Evolutionary conservation across 1,140 invertebrate species (phyloP), one percentile per base, ranked within the genome.

Genomic region (Heliconius melpomene): DNA sequence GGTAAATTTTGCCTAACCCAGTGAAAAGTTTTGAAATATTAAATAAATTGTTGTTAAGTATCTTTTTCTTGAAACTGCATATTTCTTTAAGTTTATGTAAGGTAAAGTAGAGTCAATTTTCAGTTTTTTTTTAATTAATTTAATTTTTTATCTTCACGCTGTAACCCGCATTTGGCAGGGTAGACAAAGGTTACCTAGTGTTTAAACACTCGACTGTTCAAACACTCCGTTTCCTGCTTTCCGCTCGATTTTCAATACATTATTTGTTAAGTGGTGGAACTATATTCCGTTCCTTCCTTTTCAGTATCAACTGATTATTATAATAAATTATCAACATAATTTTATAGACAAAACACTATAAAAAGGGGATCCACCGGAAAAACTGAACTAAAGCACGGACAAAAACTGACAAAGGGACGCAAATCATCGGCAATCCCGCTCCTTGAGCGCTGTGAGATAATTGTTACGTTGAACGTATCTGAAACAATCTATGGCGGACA

Each of bases 391-490:
- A 26, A 46, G 71, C 52, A 73, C 71, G 50, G n/a, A 77, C 72
- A 70, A 77, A 77, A 80, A 77, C 79, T 76, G 52, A 80, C 66
- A 80, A 80, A 80, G 36, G 74, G 54, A 82, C 76, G 79, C 60
- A 72, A 83, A 76, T 83, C 66, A 78, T 70, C 46, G 54, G 57
- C 79, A 75, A 72, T 66, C 78, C 75, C 77, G 81, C 73, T 76
- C 74, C 77, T 83, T 66, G 23, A 54, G 75, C 52, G 36, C 46
- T 72, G 60, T 76, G 78, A 81, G 79, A 71, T 78, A 76, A 76
- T 85, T 82, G 82, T 85, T 82, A 85, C 72, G 81, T 82, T 85
- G 83, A 85, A 83, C 81, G 81, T 26, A 5, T 26, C 60, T 66
- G 60, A 29, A 66, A 18, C 60, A 29, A 29, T 66, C 23, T 9